Conservation (phyloP, 2,888 invertebrate species). For the Schizotus pectinicornis region DNA sequence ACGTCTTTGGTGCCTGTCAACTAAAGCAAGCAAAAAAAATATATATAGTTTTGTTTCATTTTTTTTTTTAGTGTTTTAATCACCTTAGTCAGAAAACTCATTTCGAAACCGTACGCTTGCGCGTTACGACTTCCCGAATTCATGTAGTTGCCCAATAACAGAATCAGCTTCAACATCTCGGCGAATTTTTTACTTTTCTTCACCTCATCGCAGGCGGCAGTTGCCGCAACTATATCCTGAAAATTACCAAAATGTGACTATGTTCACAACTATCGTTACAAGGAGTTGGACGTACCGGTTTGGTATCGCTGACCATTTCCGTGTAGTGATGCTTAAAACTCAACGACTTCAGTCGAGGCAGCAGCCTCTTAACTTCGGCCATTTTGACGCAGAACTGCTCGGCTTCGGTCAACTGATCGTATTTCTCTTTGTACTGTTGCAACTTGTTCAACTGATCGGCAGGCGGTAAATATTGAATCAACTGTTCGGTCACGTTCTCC, state of each 20-base stretch:
- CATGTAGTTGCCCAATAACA: conserved; percentile 95
- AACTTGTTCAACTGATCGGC: conserved; percentile 88
- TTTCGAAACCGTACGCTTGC: conserved; percentile 95
- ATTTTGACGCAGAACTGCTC: conserved; percentile 95
- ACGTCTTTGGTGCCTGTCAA: conserved; percentile 89
- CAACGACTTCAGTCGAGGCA: conserved; percentile 85
- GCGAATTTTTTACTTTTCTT: conserved; percentile 89
- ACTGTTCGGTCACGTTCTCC: conserved; percentile 85
- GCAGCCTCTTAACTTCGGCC: conserved; percentile 85
- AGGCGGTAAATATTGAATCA: conserved; percentile 90
- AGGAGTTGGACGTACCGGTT: conserved; percentile 72
- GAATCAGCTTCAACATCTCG: conserved; percentile 84
- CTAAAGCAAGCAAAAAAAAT: conserved; percentile 60
- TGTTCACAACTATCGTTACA: too few relatives aligned
- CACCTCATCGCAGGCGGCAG: conserved; percentile 94
- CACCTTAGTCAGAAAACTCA: conserved; percentile 93
- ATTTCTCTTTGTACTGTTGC: conserved; percentile 77
- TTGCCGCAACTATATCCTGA: conserved; percentile 90
- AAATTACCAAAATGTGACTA: neutral
- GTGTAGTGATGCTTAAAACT: conserved; percentile 87
- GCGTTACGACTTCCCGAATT: conserved; percentile 94
- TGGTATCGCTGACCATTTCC: conserved; percentile 86
- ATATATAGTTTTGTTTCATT: too few relatives aligned
- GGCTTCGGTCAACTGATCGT: conserved; percentile 85
- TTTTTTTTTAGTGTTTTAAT: conserved; percentile 23